phyloP scores from a whole-genome alignment of 2,797 vertebrate genomes.

The Notamacropus eugenii region DNA sequence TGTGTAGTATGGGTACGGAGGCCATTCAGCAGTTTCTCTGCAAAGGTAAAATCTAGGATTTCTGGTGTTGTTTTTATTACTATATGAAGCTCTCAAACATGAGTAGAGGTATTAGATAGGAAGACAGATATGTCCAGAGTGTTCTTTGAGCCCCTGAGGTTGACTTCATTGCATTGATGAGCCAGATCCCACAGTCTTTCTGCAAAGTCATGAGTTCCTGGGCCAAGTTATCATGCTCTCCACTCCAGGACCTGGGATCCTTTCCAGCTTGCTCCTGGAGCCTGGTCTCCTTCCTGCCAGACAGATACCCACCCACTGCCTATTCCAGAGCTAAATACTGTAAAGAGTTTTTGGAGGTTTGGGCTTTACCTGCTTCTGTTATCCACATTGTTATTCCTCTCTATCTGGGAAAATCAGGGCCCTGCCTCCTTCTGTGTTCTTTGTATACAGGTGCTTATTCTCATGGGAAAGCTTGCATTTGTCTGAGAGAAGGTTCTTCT shows the following conservation, averaged over 20 bases:
- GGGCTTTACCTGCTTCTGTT: not conserved
- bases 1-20: slow-evolving; percentile 90
- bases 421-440: not conserved
- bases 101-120: not conserved
- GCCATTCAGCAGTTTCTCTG: slow-evolving; percentile 94
- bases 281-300: not conserved
- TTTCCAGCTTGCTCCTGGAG: not conserved
- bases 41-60: slow-evolving; percentile 83
- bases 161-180: not conserved
- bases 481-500: not conserved
- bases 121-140: not conserved
- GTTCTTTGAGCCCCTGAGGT: not conserved
- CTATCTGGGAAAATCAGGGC: not conserved
- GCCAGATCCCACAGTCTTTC: not conserved
- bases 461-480: not conserved
- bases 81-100: not conserved
- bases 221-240: not conserved
- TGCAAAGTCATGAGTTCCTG: not conserved
- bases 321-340: not conserved
- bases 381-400: not conserved
- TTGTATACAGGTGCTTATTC: not conserved
- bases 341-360: not conserved
- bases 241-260: not conserved
- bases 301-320: not conserved
- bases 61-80: not conserved